Conservation (phyloP, 1,140 invertebrate genomes). For the Drosophila equinoxialis region DNA sequence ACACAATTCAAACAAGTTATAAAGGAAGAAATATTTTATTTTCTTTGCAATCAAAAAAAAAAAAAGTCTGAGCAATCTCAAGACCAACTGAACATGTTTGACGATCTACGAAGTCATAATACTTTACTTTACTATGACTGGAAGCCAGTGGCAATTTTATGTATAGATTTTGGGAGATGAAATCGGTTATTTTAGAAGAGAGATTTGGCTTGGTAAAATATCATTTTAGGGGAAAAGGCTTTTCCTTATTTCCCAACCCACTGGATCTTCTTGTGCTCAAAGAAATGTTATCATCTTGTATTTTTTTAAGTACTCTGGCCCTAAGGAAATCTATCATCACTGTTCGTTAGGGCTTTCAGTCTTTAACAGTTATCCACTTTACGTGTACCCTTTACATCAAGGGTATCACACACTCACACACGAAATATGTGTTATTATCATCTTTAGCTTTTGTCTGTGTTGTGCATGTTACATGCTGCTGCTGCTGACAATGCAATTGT, state of each 20-base stretch:
- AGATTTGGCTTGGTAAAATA: no score
- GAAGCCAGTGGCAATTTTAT: no score
- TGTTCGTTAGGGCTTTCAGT: neutral
- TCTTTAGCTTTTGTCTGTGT: slow-evolving; percentile 41
- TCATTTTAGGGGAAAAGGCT: no score
- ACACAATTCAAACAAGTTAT: slow-evolving; percentile 51
- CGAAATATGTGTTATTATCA: neutral
- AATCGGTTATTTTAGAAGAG: no score
- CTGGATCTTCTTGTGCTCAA: neutral
- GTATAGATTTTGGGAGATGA: no score
- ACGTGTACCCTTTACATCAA: neutral
- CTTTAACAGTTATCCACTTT: neutral
- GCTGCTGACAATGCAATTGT: slow-evolving; percentile 62
- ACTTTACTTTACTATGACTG: no score
- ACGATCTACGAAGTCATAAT: no score
- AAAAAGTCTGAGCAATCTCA: no score
- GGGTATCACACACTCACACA: neutral
- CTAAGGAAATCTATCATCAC: neutral
- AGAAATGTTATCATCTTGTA: neutral
- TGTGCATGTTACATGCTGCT: slow-evolving; percentile 30
- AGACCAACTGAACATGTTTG: no score
- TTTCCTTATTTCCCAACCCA: no score
- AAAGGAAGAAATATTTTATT: slow-evolving; percentile 5
- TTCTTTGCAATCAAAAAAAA: neutral
- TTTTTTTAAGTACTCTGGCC: neutral